A percentile compares a stretch with the other conserved stretches of the same genome.
Conservation (phyloP, 2,888 invertebrate species). For the Trichogramma dendrolimi region DNA sequence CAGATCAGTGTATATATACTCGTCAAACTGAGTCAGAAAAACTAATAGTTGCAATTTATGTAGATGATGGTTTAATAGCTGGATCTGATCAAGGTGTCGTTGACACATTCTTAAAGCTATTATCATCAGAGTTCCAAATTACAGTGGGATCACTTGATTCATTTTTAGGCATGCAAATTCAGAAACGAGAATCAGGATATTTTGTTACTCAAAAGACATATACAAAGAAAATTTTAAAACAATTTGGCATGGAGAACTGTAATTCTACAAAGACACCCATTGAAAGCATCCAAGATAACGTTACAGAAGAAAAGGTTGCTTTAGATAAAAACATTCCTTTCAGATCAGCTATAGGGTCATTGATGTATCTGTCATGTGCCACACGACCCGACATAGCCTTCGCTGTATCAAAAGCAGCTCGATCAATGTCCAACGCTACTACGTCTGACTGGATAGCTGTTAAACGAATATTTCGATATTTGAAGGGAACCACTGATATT, state of each 20-base stretch:
- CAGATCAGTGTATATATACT: too few species aligned
- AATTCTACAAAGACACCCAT: slow-evolving; percentile 28
- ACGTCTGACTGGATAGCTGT: too few species aligned
- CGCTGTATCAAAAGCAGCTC: too few species aligned
- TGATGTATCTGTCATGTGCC: too few species aligned
- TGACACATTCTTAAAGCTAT: slow-evolving; percentile 17
- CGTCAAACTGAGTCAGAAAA: background rate
- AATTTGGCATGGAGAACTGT: slow-evolving; percentile 24
- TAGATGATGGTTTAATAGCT: slow-evolving; percentile 23
- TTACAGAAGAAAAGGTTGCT: slow-evolving; percentile 11
- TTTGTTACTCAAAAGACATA: slow-evolving; percentile 29
- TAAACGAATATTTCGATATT: too few species aligned
- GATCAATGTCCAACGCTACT: too few species aligned
- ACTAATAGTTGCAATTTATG: background rate
- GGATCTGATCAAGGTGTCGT: slow-evolving; percentile 16
- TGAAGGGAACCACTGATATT: too few species aligned
- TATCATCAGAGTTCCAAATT: slow-evolving; percentile 25
- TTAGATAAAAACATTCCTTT: slow-evolving; percentile 26
- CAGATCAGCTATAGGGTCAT: too few species aligned
- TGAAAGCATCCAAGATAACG: slow-evolving; percentile 22
- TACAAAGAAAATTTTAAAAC: slow-evolving; percentile 19
- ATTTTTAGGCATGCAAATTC: slow-evolving; percentile 32
- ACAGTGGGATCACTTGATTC: slow-evolving; percentile 28
- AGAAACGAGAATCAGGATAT: slow-evolving; percentile 28
- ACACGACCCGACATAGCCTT: too few species aligned